phyloP scores from a whole-genome alignment of 2,113 vertebrate species.

The Perca schrenkii region DNA sequence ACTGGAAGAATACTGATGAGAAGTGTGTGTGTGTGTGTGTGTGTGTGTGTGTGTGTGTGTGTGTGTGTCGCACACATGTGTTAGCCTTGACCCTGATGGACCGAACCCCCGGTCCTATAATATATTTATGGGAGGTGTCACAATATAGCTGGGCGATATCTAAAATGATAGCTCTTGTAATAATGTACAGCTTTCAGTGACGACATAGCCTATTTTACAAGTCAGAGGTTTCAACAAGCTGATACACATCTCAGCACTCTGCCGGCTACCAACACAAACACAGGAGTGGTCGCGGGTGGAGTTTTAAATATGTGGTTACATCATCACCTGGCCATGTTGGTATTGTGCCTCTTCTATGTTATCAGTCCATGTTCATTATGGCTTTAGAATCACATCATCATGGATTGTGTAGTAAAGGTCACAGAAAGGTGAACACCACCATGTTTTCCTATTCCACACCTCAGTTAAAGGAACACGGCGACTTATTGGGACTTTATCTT shows the following conservation, averaged over 20 bases:
- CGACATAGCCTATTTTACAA: not conserved
- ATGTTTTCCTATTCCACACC: not conserved
- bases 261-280: constrained; percentile 51
- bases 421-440: not conserved
- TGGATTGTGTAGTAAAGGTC: not conserved
- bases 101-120: constrained; percentile 30
- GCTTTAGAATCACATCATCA: not conserved
- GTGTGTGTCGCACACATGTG: not conserved
- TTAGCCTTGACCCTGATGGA: constrained; percentile 55
- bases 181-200: constrained; percentile 37
- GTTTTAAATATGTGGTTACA: constrained; percentile 45
- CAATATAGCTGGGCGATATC: constrained; percentile 12
- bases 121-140: constrained; percentile 55
- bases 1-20: constrained; percentile 67
- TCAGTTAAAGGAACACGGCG: too few species aligned
- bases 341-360: not conserved
- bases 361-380: constrained; percentile 7
- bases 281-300: constrained; percentile 55
- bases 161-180: constrained; percentile 23
- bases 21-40: constrained; percentile 4
- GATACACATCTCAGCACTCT: constrained; percentile 52
- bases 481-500: too few species aligned
- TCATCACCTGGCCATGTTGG: constrained; percentile 37
- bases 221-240: constrained; percentile 53
- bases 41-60: constrained; percentile 1